Evolutionary conservation across 2,113 vertebrate genomes (phyloP).

Genomic region (Cinclus cinclus): DNA sequence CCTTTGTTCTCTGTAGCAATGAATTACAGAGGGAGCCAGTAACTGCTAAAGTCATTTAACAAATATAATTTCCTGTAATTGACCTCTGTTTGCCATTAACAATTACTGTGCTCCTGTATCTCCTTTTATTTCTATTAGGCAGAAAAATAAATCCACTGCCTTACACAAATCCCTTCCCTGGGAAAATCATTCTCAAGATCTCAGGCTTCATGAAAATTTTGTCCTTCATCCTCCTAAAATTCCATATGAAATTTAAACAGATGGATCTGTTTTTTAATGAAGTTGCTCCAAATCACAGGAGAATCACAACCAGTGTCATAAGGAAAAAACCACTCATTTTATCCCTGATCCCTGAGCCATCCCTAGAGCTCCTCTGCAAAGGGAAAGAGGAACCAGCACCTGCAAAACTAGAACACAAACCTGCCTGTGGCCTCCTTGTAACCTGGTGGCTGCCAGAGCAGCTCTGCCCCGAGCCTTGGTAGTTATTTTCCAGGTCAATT

Average conservation of each 20-base stretch:
- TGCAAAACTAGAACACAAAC: neutral
- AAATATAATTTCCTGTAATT: neutral
- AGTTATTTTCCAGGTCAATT: conserved; percentile 12
- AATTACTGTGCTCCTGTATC: neutral
- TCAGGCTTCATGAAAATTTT: neutral
- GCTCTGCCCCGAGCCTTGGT: neutral
- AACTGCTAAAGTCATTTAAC: neutral
- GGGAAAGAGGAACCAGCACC: neutral
- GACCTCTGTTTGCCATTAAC: neutral
- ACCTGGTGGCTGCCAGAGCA: neutral
- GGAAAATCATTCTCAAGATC: neutral
- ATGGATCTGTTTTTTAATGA: neutral
- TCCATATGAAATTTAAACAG: neutral
- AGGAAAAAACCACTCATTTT: neutral
- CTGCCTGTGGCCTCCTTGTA: neutral
- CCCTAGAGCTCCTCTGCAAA: neutral
- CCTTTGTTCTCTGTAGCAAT: neutral
- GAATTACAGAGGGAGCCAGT: neutral
- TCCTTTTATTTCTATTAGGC: neutral
- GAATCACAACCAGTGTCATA: neutral
- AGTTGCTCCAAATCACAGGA: neutral
- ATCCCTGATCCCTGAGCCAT: neutral
- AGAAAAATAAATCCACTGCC: neutral
- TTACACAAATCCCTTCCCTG: neutral
- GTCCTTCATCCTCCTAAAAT: neutral